Evolutionary conservation across 2,113 vertebrate genomes (phyloP).

Genomic region (Empidonax alnorum): DNA sequence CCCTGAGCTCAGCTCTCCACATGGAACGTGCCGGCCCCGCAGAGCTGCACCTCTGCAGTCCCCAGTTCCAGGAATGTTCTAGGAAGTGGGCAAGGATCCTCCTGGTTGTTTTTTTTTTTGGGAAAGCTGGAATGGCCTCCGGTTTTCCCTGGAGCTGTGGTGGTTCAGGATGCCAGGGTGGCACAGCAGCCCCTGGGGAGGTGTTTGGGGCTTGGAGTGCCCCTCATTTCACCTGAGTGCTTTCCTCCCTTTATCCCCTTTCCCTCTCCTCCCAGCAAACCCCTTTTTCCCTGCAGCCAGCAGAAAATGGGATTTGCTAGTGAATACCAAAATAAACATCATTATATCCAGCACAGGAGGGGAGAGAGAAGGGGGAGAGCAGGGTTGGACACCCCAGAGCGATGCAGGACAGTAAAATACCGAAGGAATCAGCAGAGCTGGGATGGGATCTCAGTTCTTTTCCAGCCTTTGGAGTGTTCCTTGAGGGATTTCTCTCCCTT

Average conservation of each 20-base stretch:
- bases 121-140: not conserved
- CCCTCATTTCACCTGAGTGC: fast-evolving
- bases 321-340: not conserved
- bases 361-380: not conserved
- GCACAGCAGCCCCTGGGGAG: not conserved
- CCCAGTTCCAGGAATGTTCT: conserved; percentile 67
- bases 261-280: not conserved
- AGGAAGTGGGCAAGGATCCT: conserved; percentile 58
- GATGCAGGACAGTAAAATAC: not conserved
- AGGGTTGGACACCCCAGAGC: not conserved
- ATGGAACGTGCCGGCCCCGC: conserved; percentile 24
- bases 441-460: not conserved
- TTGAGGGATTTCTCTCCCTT: not conserved
- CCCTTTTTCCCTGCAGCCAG: not conserved
- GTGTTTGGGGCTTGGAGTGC: not conserved
- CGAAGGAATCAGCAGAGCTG: not conserved
- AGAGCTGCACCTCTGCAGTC: not conserved
- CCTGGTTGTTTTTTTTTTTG: not conserved
- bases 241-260: not conserved
- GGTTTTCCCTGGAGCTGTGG: not conserved
- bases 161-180: not conserved
- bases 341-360: not conserved
- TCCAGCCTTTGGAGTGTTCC: not conserved
- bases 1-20: conserved; percentile 18
- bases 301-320: not conserved